Evolutionary conservation across 92 coral and sea anemone genomes (phyloP), one percentile per base, ranked within the genome.

Genomic region (Actinernus sp.): DNA sequence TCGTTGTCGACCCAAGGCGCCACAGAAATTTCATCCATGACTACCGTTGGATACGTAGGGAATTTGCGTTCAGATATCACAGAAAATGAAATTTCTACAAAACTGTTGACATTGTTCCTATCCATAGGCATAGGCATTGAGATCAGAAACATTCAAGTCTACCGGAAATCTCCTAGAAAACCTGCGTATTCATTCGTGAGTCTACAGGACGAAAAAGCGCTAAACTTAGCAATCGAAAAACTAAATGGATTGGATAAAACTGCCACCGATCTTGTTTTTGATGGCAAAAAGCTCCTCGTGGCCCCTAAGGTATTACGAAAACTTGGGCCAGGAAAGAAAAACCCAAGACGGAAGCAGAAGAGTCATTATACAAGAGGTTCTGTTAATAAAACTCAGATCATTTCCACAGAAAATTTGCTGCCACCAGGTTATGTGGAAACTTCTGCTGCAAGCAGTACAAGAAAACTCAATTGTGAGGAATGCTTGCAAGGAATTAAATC

Each of bases 41-140:
- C n/a, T n/a, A n/a, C n/a, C n/a, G n/a, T n/a, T n/a, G n/a, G n/a
- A 13, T 81, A 49, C 29, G 27, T 81, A 4, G 87, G 87, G 48
- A 81, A 81, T 47, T 45, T 81, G 20, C 63, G 74, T 11, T 62
- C 81, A 28, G 65, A 64, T 40, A 47, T 73, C 30, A 19, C 62
- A 0, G 56, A 18, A 11, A 52, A 49, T 22, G 74, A 63, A 36
- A 46, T 81, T 11, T 0, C 26, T 3, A 20, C 7, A 2, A 55
- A 56, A 68, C 19, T 81, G 1, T 43, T 31, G 0, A 52, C 61
- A 13, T 46, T 64, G 27, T 56, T 81, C 45, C 30, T 16, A 25
- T 53, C 69, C 19, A 33, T 63, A 29, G 81, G 81, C n/a, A 61
- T 72, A 16, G 14, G 2, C 10, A 47, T 72, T 38, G 26, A 21